Conservation (phyloP, 2,113 vertebrate species). For the Vireo altiloquus region DNA sequence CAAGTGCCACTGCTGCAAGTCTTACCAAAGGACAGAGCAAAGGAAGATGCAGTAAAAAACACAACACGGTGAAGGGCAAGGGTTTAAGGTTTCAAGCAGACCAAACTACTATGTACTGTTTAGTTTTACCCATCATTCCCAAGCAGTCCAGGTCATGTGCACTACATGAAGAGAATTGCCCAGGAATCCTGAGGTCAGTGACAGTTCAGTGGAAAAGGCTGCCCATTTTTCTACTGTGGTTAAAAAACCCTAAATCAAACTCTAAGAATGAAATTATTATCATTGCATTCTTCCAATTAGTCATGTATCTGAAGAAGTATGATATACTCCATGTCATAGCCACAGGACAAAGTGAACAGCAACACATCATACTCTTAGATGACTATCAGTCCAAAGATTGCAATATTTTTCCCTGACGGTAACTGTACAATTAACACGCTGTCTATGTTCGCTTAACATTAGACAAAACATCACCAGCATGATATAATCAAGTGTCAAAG, state of each 20-base stretch:
- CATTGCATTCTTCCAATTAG: background rate
- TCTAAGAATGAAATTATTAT: background rate
- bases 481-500: background rate
- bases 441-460: background rate
- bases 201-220: background rate
- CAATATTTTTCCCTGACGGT: background rate
- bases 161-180: background rate
- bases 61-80: background rate
- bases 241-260: background rate
- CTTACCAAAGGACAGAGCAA: background rate
- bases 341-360: background rate
- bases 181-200: background rate
- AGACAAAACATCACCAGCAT: background rate
- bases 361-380: background rate
- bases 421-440: background rate
- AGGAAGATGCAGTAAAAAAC: background rate
- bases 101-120: background rate
- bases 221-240: background rate
- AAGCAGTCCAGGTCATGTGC: background rate
- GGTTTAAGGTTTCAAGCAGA: background rate
- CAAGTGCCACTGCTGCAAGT: background rate
- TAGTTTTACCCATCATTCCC: background rate
- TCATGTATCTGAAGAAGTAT: background rate
- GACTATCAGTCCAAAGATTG: background rate
- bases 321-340: background rate